A percentile compares a stretch with the other conserved stretches of the same genome.
Evolutionary conservation across 2,797 vertebrate genomes (phyloP).

Genomic region (Sylvia borin): DNA sequence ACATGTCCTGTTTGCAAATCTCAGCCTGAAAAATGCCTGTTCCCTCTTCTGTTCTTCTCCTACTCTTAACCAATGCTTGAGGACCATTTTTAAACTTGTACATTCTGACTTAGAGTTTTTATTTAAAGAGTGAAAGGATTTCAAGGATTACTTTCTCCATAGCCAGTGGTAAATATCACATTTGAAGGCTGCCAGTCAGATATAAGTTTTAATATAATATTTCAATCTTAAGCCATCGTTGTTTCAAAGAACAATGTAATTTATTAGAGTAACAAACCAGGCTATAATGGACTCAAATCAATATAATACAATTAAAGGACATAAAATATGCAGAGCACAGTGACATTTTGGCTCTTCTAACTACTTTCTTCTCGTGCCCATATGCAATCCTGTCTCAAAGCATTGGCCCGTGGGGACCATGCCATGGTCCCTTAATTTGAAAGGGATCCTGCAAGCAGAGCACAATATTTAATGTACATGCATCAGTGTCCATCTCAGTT

Average conservation of each 20-base stretch:
- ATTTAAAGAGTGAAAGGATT: not conserved
- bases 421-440: not conserved
- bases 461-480: not conserved
- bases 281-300: constrained; percentile 65
- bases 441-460: not conserved
- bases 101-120: not conserved
- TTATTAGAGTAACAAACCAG: constrained; percentile 59
- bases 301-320: constrained; percentile 62
- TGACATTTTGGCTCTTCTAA: constrained; percentile 53
- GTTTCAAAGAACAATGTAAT: constrained; percentile 62
- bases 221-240: constrained; percentile 37
- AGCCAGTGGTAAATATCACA: constrained; percentile 1
- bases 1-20: not conserved
- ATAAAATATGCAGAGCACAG: constrained; percentile 66
- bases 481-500: not conserved
- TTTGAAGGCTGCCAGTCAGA: constrained; percentile 29
- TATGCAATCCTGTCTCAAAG: constrained; percentile 9
- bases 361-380: constrained; percentile 4
- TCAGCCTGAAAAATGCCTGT: not conserved
- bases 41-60: not conserved
- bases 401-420: not conserved
- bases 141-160: not conserved
- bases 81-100: not conserved
- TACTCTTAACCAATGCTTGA: not conserved
- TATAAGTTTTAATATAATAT: constrained; percentile 15